Conservation (phyloP, 2,113 vertebrate genomes). For the Pelmatolapia mariae region DNA sequence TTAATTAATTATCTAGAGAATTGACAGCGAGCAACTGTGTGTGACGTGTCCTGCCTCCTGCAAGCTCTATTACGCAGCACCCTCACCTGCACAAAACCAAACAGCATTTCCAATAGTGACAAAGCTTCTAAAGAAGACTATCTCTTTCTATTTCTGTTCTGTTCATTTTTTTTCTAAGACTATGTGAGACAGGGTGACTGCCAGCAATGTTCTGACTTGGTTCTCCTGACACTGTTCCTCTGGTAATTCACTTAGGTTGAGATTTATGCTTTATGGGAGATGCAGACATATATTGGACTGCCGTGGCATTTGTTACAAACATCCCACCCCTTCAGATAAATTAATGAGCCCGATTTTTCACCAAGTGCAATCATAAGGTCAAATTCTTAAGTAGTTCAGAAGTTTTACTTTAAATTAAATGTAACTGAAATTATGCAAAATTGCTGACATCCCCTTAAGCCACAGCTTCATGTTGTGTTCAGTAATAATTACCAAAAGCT, state of each 20-base stretch:
- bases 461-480: neutral
- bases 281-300: neutral
- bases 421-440: neutral
- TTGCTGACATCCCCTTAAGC: neutral
- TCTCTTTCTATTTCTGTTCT: neutral
- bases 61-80: neutral
- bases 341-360: neutral
- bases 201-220: neutral
- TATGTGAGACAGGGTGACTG: neutral
- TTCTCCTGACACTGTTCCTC: neutral
- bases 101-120: neutral
- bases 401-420: neutral
- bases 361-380: neutral
- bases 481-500: neutral
- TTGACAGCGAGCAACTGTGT: neutral
- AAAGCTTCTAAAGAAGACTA: neutral
- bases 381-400: neutral
- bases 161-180: fast-evolving
- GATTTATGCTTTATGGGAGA: neutral
- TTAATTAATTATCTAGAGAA: neutral
- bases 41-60: fast-evolving
- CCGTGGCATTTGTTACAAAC: neutral
- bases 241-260: neutral
- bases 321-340: neutral
- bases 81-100: neutral